phyloP scores from a whole-genome alignment of 2,113 vertebrate genomes.

The Crotalus helleri region DNA sequence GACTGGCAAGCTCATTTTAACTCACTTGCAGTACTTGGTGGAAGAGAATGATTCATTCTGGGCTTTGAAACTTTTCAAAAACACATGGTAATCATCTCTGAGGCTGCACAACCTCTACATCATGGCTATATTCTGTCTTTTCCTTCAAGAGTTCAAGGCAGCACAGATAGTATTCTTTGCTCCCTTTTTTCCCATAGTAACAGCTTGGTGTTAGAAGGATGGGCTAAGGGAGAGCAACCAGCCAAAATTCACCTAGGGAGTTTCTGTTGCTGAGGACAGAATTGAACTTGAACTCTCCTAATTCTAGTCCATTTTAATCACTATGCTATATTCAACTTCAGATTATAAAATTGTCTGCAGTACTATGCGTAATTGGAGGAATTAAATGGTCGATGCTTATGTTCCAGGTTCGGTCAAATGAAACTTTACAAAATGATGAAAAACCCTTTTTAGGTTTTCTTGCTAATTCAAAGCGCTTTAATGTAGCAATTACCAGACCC shows the following conservation, averaged over 20 bases:
- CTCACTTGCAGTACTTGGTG: background rate
- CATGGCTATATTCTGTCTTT: background rate
- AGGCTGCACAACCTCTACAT: background rate
- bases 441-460: slow-evolving; percentile 82
- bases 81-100: background rate
- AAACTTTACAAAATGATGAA: slow-evolving; percentile 69
- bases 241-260: background rate
- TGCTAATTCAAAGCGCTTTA: slow-evolving; percentile 90
- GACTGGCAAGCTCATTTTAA: background rate
- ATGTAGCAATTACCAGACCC: slow-evolving; percentile 89
- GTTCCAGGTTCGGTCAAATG: slow-evolving; percentile 85
- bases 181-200: background rate
- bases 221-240: background rate
- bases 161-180: background rate
- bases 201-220: background rate
- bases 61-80: background rate
- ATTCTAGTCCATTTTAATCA: background rate
- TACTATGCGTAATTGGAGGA: background rate
- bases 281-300: background rate
- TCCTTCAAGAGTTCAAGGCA: background rate
- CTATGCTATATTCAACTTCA: background rate
- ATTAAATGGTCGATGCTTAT: background rate
- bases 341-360: background rate
- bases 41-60: background rate
- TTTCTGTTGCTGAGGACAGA: background rate